Conservation (phyloP, 2,113 vertebrate species). For the Condylura cristata region DNA sequence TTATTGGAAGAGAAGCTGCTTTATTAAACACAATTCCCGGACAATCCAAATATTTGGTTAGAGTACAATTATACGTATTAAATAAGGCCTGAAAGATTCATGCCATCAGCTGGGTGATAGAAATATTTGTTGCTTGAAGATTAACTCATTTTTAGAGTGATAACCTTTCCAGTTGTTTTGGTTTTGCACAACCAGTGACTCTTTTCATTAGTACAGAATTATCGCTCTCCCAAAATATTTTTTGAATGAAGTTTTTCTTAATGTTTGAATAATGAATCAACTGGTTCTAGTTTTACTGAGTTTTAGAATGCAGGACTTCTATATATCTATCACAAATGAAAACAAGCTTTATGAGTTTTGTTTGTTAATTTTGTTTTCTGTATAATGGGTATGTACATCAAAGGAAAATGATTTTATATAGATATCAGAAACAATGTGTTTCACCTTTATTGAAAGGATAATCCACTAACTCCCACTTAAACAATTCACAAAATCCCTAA, state of each 20-base stretch:
- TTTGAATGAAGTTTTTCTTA: not conserved
- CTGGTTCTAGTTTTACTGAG: not conserved
- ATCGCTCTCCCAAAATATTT: not conserved
- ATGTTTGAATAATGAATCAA: not conserved
- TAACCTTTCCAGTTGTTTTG: not conserved
- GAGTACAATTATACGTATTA: not conserved
- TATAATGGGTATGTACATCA: not conserved
- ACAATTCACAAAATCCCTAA: not conserved
- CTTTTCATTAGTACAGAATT: not conserved
- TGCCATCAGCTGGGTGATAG: not conserved
- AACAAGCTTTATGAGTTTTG: not conserved
- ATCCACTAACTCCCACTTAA: not conserved
- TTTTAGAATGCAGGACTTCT: not conserved
- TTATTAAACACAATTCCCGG: not conserved
- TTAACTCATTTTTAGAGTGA: not conserved
- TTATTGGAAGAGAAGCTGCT: not conserved
- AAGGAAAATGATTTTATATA: not conserved
- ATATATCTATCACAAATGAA: not conserved
- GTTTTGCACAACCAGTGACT: not conserved
- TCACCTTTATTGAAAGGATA: not conserved
- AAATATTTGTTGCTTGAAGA: conserved; percentile 12
- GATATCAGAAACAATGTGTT: not conserved
- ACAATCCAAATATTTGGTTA: conserved; percentile 39
- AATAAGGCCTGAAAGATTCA: not conserved
- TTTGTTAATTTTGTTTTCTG: not conserved